Evolutionary conservation across 1,140 invertebrate species (phyloP).

Genomic region (Formica selysi): DNA sequence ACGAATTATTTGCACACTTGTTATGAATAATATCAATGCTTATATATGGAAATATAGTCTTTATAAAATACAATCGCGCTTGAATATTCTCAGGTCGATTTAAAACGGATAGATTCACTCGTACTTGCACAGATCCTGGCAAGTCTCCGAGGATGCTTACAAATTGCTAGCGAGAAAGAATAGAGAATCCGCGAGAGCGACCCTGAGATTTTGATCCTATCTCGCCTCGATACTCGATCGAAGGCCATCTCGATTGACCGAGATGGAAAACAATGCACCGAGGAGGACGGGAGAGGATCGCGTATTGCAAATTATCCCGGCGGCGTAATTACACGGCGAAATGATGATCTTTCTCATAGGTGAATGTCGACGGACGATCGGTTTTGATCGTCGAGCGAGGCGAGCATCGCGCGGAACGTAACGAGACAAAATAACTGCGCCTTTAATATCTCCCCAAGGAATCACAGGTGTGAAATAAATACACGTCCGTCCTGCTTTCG

Average conservation of each 20-base stretch:
- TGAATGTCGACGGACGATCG: slow-evolving; percentile 57
- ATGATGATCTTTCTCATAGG: slow-evolving; percentile 74
- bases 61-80: neutral
- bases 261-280: slow-evolving; percentile 78
- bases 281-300: slow-evolving; percentile 56
- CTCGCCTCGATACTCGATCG: slow-evolving; percentile 74
- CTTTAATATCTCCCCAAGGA: slow-evolving; percentile 25
- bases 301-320: slow-evolving; percentile 73
- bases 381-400: slow-evolving; percentile 39
- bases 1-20: neutral
- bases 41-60: neutral
- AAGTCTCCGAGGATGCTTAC: slow-evolving; percentile 33
- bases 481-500: neutral
- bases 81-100: neutral
- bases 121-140: neutral
- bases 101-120: neutral
- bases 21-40: neutral
- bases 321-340: slow-evolving; percentile 76
- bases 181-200: slow-evolving; percentile 66
- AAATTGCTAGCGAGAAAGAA: slow-evolving; percentile 60
- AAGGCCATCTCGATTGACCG: slow-evolving; percentile 81
- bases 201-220: slow-evolving; percentile 79
- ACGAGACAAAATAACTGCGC: neutral
- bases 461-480: slow-evolving; percentile 23
- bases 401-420: slow-evolving; percentile 47